Percentiles rank a stretch among this genome's conserved stretches.
These are phyloP conservation scores for Junco hyemalis DNA, from an alignment of 2,113 vertebrate genomes.

Conservation along the genomic window DNA sequence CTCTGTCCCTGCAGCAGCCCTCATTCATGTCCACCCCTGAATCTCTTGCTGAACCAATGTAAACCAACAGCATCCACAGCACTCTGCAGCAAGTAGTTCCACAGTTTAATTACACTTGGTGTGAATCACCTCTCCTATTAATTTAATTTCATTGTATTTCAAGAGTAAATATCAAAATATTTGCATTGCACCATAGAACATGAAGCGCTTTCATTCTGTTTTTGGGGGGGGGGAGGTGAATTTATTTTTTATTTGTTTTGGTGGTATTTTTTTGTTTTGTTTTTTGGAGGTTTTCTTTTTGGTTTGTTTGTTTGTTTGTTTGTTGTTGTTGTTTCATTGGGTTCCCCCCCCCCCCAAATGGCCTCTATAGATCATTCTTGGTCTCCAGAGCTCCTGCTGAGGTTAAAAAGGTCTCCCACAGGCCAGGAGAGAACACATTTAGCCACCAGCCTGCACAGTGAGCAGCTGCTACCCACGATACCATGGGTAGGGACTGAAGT, in stretches of 20 bases:
- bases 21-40: not conserved
- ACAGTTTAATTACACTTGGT: not conserved
- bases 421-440: not conserved
- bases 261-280: not conserved
- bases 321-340: not conserved
- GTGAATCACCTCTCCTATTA: not conserved
- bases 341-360: rapidly evolving
- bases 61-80: not conserved
- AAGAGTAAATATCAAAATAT: not conserved
- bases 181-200: not conserved
- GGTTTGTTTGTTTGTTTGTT: rapidly evolving
- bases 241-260: not conserved
- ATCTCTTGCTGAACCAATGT: not conserved
- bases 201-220: not conserved
- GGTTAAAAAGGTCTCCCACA: not conserved
- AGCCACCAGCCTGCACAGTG: not conserved
- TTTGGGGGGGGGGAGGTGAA: rapidly evolving
- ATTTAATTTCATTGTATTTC: not conserved
- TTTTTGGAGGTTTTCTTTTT: not conserved
- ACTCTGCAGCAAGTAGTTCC: not conserved
- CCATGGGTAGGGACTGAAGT: not conserved
- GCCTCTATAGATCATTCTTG: not conserved
- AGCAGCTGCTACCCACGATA: not conserved
- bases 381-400: not conserved
- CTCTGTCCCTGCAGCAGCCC: not conserved